phyloP scores from a whole-genome alignment of 2,113 vertebrate species.

The Danio rerio region GRCz12tu NC_133196.1:30728501-30729000 shows the following conservation, averaged over 20 bases:
- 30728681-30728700: constrained; percentile 8
- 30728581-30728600: background rate
- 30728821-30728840: constrained; percentile 45
- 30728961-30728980: constrained; percentile 11
- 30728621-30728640: background rate
- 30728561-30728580: constrained; percentile 32
- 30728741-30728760: constrained; percentile 38
- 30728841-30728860: constrained; percentile 50
- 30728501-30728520: constrained; percentile 74
- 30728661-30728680: constrained; percentile 6
- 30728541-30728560: constrained; percentile 38
- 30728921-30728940: constrained; percentile 1
- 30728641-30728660: constrained; percentile 17
- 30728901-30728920: background rate
- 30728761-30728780: constrained; percentile 42
- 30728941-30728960: constrained; percentile 1
- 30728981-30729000: background rate
- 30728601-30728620: background rate
- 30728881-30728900: constrained; percentile 7
- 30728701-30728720: constrained; percentile 17
- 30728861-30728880: constrained; percentile 33
- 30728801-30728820: constrained; percentile 27
- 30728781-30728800: constrained; percentile 56
- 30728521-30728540: constrained; percentile 27
- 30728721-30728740: constrained; percentile 39